phyloP scores from a whole-genome alignment of 2,888 invertebrate genomes.

The Nipponacmea schrenckii region DNA sequence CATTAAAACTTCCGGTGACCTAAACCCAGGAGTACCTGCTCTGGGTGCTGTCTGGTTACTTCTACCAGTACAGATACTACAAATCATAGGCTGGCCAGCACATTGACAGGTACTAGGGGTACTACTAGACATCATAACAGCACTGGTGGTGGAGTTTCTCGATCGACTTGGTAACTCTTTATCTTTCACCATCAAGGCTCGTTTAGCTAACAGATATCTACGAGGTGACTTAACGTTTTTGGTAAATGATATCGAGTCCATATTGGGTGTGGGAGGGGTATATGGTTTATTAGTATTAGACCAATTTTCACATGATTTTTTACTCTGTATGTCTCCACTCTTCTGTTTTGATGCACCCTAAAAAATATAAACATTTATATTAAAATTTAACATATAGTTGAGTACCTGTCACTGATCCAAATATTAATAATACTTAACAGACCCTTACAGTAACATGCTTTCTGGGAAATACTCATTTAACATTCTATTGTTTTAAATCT shows the following conservation, averaged over 20 bases:
- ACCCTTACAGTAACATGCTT: too few relatives aligned
- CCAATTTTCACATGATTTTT: not conserved
- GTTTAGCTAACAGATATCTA: conserved; percentile 49
- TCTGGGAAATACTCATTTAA: too few relatives aligned
- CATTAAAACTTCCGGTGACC: conserved; percentile 79
- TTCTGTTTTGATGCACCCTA: not conserved
- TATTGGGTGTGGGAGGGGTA: conserved; percentile 34
- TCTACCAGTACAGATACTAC: conserved; percentile 74
- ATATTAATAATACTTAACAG: too few relatives aligned
- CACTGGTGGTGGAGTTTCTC: conserved; percentile 16
- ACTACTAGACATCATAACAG: conserved; percentile 13
- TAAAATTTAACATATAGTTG: too few relatives aligned
- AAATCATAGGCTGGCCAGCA: conserved; percentile 76
- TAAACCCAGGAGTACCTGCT: conserved; percentile 90
- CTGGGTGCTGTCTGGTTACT: conserved; percentile 77
- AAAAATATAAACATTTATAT: too few relatives aligned
- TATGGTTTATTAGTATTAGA: not conserved
- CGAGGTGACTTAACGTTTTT: conserved; percentile 51
- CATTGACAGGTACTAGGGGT: conserved; percentile 73
- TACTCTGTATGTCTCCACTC: not conserved
- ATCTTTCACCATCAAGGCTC: conserved; percentile 45
- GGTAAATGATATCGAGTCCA: conserved; percentile 36
- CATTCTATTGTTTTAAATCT: too few relatives aligned
- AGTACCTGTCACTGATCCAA: too few relatives aligned
- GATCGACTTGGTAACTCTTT: conserved; percentile 25